Evolutionary conservation across 2,113 vertebrate species (phyloP).

Genomic region (Eurypyga helias): DNA sequence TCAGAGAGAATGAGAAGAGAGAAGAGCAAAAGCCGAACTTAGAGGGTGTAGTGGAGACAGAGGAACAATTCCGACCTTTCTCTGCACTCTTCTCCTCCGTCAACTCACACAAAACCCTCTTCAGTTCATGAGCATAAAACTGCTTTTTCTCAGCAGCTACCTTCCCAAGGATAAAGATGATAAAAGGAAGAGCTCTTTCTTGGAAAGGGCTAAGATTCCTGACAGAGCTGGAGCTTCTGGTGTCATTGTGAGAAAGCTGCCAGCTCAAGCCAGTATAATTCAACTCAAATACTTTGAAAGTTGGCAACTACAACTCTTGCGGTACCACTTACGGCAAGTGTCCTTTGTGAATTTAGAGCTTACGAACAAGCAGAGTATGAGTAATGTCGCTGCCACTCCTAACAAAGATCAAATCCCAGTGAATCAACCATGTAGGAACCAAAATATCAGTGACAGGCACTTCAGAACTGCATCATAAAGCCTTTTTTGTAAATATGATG

Average conservation of each 20-base stretch:
- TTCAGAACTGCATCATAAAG: background rate
- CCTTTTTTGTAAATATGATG: background rate
- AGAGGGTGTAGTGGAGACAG: background rate
- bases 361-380: background rate
- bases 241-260: fast-evolving
- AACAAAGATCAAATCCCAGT: background rate
- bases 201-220: background rate
- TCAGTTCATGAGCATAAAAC: background rate
- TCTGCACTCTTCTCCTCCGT: background rate
- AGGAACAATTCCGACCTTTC: background rate
- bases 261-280: background rate
- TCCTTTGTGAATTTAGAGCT: background rate
- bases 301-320: background rate
- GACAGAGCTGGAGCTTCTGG: background rate
- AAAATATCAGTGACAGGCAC: background rate
- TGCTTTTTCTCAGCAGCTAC: background rate
- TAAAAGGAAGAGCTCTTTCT: background rate
- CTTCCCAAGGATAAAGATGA: background rate
- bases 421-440: background rate
- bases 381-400: background rate
- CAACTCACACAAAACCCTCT: background rate
- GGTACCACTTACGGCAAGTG: background rate
- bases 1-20: background rate
- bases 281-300: background rate
- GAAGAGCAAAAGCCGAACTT: background rate